These are phyloP conservation scores for Cinclus mexicanus DNA, from an alignment of 2,113 vertebrate genomes.

Conservation along the genomic window DNA sequence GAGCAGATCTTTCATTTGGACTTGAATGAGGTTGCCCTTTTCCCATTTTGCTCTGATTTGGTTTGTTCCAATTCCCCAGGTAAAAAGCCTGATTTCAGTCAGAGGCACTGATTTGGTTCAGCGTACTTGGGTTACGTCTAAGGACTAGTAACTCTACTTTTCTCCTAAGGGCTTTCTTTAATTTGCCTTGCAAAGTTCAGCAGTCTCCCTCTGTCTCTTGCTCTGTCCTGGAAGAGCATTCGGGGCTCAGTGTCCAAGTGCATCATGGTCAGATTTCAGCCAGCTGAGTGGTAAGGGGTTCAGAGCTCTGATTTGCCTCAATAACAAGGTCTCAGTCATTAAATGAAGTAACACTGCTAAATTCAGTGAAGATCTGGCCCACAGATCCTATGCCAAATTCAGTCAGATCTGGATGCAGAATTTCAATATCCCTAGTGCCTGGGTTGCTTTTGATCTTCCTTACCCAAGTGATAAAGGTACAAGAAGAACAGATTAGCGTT, in stretches of 20 bases:
- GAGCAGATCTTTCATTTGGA: not conserved
- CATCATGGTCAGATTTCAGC: not conserved
- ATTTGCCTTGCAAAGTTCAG: conserved; percentile 26
- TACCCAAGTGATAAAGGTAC: conserved; percentile 1
- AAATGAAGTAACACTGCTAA: not conserved
- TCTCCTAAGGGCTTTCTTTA: conserved; percentile 10
- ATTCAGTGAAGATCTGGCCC: not conserved
- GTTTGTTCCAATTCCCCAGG: not conserved
- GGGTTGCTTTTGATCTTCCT: conserved; percentile 21
- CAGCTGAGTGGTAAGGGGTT: not conserved
- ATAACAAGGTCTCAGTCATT: not conserved
- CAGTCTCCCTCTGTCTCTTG: not conserved
- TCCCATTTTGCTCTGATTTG: not conserved
- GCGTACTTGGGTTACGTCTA: not conserved
- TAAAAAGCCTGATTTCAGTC: not conserved
- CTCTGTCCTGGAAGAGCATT: rapidly evolving
- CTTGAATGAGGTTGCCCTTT: not conserved
- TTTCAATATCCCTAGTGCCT: conserved; percentile 18
- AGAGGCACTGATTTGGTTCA: not conserved
- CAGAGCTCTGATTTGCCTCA: not conserved
- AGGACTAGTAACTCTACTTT: conserved; percentile 16
- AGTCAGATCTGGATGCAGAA: not conserved
- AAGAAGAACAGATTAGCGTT: not conserved
- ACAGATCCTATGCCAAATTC: conserved; percentile 2
- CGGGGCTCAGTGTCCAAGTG: not conserved